Evolutionary conservation across 2,888 invertebrate species (phyloP).

Genomic region (Hipparchia semele): DNA sequence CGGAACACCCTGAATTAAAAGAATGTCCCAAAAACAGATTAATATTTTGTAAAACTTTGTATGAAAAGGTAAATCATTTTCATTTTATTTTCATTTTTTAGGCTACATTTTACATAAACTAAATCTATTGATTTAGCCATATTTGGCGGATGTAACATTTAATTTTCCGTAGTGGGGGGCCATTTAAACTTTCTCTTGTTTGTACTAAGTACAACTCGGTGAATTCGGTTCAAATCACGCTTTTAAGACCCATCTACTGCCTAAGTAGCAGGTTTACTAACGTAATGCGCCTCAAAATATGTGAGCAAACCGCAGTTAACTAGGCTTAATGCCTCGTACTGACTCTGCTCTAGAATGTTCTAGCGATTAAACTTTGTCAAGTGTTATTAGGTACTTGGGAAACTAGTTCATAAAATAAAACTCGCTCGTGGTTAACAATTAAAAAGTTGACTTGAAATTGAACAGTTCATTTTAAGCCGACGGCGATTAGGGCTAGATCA

Average conservation of each 20-base stretch:
- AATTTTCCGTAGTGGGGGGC: too few species aligned
- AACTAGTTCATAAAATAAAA: not conserved
- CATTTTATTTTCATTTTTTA: not conserved
- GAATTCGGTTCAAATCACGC: not conserved
- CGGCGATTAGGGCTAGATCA: not conserved
- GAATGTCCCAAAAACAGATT: too few species aligned
- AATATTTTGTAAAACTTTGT: too few species aligned
- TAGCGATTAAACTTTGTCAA: slow-evolving; percentile 6
- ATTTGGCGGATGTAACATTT: too few species aligned
- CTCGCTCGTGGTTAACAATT: not conserved
- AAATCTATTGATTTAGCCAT: too few species aligned
- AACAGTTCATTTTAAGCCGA: not conserved
- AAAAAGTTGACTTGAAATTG: not conserved
- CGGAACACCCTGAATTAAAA: too few species aligned
- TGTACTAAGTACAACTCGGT: not conserved
- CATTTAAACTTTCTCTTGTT: not conserved
- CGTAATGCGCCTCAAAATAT: not conserved
- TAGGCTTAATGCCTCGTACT: not conserved
- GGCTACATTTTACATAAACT: not conserved
- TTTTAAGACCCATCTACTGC: not conserved
- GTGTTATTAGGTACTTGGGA: not conserved
- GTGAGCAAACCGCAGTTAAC: slow-evolving; percentile 9
- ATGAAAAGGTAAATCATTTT: too few species aligned
- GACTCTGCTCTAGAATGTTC: not conserved
- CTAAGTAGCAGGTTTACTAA: slow-evolving; percentile 2